Conservation (phyloP, 92 coral and sea anemone species). For the Actinernus sp. region DNA sequence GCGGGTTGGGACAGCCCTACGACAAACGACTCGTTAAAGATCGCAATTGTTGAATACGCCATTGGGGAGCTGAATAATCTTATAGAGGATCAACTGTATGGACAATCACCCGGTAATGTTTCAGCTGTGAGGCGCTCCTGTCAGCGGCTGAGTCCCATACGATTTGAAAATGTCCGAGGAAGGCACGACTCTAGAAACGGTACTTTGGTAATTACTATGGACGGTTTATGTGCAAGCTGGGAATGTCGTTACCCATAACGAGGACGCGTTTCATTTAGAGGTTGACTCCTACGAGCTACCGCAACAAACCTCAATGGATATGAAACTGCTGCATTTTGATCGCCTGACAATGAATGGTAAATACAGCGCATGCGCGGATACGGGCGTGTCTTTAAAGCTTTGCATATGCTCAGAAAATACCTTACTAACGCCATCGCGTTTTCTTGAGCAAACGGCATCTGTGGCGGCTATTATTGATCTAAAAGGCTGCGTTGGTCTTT, state of each 20-base stretch:
- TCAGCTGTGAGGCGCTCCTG: no score
- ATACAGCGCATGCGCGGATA: slow-evolving; percentile 39
- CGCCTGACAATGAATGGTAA: slow-evolving; percentile 61
- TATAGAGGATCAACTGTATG: slow-evolving; percentile 33
- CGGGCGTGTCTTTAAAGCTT: slow-evolving; percentile 9
- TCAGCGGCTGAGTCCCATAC: slow-evolving; percentile 39
- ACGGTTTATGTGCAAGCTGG: slow-evolving; percentile 72
- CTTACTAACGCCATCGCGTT: no score
- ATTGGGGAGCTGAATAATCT: slow-evolving; percentile 68
- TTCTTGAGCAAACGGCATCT: no score
- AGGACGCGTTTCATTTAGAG: slow-evolving; percentile 68
- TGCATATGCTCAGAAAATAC: slow-evolving; percentile 33
- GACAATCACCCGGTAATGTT: no score
- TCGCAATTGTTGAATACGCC: slow-evolving; percentile 68
- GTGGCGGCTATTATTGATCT: no score
- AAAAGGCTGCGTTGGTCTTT: no score
- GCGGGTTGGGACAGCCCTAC: slow-evolving; percentile 74
- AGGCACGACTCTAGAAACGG: slow-evolving; percentile 33
- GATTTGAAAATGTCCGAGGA: slow-evolving; percentile 53
- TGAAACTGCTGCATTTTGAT: slow-evolving; percentile 51
- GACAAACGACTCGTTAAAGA: slow-evolving; percentile 45
- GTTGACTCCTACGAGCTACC: slow-evolving; percentile 49
- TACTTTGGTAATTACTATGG: slow-evolving; percentile 57
- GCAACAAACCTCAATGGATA: slow-evolving; percentile 39
- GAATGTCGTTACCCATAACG: slow-evolving; percentile 43